Evolutionary conservation across 2,797 vertebrate genomes (phyloP).

Genomic region (Acrocephalus scirpaceus): DNA sequence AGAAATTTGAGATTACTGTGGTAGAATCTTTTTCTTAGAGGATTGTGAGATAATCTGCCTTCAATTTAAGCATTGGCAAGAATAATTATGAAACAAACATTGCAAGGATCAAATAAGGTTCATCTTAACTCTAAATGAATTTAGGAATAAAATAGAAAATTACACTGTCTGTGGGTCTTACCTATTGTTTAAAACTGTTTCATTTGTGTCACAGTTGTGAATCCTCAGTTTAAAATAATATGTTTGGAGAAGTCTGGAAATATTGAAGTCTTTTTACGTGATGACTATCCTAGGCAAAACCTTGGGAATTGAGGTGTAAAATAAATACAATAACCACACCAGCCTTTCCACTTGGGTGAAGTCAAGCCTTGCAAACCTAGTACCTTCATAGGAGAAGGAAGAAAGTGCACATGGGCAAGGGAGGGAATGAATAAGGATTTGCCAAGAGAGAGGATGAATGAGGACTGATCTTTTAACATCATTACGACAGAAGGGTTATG

Average conservation of each 20-base stretch:
- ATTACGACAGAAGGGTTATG: background rate
- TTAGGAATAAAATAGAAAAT: background rate
- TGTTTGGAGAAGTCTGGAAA: background rate
- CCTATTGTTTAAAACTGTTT: background rate
- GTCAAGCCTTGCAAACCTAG: background rate
- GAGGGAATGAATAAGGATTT: background rate
- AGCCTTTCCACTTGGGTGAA: background rate
- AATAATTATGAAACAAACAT: background rate
- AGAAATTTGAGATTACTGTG: background rate
- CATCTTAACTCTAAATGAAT: background rate
- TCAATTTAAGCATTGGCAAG: background rate
- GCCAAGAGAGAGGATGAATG: background rate
- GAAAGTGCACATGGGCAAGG: background rate
- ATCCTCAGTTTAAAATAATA: background rate
- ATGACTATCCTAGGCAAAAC: background rate
- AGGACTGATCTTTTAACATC: background rate
- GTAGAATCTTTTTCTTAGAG: background rate
- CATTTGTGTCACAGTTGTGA: background rate
- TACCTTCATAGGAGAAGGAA: background rate
- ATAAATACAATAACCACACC: background rate
- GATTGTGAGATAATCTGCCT: background rate
- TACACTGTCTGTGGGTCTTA: background rate
- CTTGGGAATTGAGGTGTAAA: background rate
- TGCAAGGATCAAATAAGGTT: background rate
- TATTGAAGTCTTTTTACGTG: background rate